These are phyloP conservation scores for Nothobranchius kuhntae DNA, from an alignment of 2,113 vertebrate genomes.

Conservation along the genomic window DNA sequence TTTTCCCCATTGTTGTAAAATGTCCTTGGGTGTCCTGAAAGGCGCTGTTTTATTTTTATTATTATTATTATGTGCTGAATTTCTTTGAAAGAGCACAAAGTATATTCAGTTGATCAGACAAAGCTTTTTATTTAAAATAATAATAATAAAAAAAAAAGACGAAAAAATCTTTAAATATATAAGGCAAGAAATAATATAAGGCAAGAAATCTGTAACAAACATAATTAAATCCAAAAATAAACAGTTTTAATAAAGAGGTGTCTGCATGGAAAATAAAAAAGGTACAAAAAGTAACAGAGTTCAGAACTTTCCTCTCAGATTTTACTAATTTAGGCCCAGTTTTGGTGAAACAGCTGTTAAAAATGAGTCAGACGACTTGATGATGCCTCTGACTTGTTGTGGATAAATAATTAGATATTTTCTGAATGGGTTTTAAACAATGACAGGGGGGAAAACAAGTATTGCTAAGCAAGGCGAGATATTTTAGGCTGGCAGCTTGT, in stretches of 20 bases:
- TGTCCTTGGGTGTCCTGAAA: too few relatives aligned
- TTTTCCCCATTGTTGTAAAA: too few relatives aligned
- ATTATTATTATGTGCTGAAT: too few relatives aligned
- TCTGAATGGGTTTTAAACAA: constrained; percentile 1
- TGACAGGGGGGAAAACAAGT: constrained; percentile 29
- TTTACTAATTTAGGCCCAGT: background rate
- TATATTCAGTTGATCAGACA: background rate
- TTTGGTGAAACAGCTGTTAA: background rate
- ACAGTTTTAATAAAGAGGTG: constrained; percentile 2
- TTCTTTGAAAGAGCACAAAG: constrained; percentile 3
- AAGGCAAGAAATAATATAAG: constrained; percentile 17
- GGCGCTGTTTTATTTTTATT: too few relatives aligned
- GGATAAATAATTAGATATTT: too few relatives aligned
- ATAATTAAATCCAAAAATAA: constrained; percentile 30
- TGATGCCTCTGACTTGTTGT: too few relatives aligned
- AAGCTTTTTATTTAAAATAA: constrained; percentile 70
- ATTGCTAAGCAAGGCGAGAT: constrained; percentile 25
- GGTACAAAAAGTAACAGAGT: constrained; percentile 72
- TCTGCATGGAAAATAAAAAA: constrained; percentile 16
- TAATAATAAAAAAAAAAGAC: constrained; percentile 17
- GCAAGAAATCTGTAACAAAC: constrained; percentile 71
- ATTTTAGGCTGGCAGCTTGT: background rate
- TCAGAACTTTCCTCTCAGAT: constrained; percentile 15
- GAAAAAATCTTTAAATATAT: constrained; percentile 55
- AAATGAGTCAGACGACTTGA: background rate